Evolutionary conservation across 2,888 invertebrate species (phyloP).

Genomic region (Apoda limacodes): DNA sequence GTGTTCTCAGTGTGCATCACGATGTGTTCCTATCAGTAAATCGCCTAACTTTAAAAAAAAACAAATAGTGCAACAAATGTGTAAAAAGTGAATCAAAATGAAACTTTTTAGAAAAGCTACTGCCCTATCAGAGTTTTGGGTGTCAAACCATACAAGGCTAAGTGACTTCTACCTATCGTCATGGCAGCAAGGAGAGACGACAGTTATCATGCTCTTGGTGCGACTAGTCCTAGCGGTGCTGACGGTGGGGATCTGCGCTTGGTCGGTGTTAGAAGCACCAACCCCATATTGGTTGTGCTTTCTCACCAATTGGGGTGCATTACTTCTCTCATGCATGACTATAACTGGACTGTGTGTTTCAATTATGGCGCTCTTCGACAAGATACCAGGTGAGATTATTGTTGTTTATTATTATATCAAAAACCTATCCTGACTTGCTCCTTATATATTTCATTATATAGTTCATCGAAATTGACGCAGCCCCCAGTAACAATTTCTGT

Average conservation of each 20-base stretch:
- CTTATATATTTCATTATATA: no score
- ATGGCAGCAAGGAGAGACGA: constrained; percentile 55
- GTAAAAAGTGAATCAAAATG: constrained; percentile 46
- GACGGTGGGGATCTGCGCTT: constrained; percentile 36
- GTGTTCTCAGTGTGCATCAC: no score
- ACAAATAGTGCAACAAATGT: constrained; percentile 15
- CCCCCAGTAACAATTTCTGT: no score
- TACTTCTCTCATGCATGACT: constrained; percentile 34
- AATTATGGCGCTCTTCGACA: constrained; percentile 26
- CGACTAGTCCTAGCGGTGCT: constrained; percentile 32
- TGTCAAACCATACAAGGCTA: constrained; percentile 39
- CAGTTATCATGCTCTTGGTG: constrained; percentile 41
- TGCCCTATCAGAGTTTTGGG: constrained; percentile 45
- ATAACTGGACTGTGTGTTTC: constrained; percentile 41
- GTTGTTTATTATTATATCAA: no score
- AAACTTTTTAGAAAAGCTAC: constrained; percentile 46
- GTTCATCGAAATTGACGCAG: no score
- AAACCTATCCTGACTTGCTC: no score
- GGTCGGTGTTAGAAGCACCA: constrained; percentile 35
- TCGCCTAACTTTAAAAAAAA: no score
- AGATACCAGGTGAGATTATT: constrained; percentile 37
- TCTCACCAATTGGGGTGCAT: constrained; percentile 58
- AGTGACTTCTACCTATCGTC: constrained; percentile 54
- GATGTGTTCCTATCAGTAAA: no score
- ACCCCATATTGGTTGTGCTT: constrained; percentile 42